These are phyloP conservation scores for Caenorhabditis sinica DNA, from an alignment of 2,888 invertebrate species.

Conservation along the genomic window DNA sequence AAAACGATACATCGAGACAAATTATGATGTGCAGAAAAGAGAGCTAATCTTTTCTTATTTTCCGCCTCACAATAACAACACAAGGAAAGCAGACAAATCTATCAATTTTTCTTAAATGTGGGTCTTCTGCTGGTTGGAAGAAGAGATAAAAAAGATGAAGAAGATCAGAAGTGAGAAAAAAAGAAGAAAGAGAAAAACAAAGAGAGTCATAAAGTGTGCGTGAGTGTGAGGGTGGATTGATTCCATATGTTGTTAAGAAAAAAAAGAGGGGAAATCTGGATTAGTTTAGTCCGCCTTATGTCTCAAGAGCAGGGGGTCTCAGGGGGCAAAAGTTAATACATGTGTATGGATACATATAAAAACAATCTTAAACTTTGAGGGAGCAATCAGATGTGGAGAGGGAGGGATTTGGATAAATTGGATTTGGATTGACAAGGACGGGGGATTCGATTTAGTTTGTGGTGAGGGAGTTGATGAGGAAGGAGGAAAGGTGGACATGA, in stretches of 20 bases:
- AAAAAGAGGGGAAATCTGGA: not conserved
- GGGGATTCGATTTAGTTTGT: no score
- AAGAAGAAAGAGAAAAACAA: not conserved
- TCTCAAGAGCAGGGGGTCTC: no score
- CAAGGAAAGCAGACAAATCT: not conserved
- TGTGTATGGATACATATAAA: no score
- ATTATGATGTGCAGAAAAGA: not conserved
- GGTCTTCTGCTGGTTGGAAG: not conserved
- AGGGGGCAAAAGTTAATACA: no score
- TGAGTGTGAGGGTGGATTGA: slow-evolving; percentile 19
- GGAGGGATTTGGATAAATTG: no score
- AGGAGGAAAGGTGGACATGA: no score
- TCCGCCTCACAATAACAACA: not conserved
- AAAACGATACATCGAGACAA: not conserved
- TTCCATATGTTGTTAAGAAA: slow-evolving; percentile 29
- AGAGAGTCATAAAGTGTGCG: slow-evolving; percentile 13
- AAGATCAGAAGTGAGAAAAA: not conserved
- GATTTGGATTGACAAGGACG: no score
- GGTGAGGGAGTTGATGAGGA: no score
- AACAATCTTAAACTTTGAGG: no score
- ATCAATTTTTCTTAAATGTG: slow-evolving; percentile 13
- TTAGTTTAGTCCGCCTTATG: no score
- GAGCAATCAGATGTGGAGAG: no score
- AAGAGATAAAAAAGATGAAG: not conserved
- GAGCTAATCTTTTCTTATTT: not conserved